Base-by-base conservation (phyloP, 2,113 vertebrate genomes). In the Neogale vison region DNA sequence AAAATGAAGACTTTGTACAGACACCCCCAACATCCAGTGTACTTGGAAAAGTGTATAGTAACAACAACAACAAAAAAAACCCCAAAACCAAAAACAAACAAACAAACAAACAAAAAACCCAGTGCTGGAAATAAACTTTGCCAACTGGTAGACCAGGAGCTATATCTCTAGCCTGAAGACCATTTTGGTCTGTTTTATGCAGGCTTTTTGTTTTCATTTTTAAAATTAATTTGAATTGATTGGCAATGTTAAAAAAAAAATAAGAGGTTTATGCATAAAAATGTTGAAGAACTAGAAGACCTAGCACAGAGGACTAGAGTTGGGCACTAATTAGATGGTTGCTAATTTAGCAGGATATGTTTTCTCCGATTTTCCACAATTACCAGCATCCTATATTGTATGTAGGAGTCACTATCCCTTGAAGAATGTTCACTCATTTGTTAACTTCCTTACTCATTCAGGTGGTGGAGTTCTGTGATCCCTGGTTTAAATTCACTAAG, bases 281-380 rank as follows among this genome's bases (percentile, higher is more conserved):
- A 3, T 74, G 3, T 42, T 34, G 69, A 52, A 52, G 79, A 47
- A 39, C 42, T 29, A 7, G 34, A 63, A 26, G 34, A 42, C n/a
- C 1, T 50, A 72, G 34, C 13, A 61, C 4, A 45, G 4, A 84
- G 18, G 42, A 69, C 36, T 59, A 65, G 7, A 39, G 26, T 3
- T 1, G 13, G 24, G 0, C 21, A 42, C n/a, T 61, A 61, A 26
- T 61, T 26, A 26, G 59, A 24, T 29, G 10, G 42, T 1, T 39
- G 7, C 1, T 31, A 26, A 0, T 14, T 65, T 47, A 45, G 4
- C 3, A 15, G 4, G 47, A n/a, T 0, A 5, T 21, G 1, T 65
- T 87, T 77, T 39, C 26, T 45, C 7, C 4, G 5, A 4, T 45
- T 81, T 77, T 55, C 55, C 34, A 42, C 1, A 39, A n/a, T 69